These are phyloP conservation scores for Lerema accius DNA, from an alignment of 1,140 invertebrate species.

Conservation along the genomic window DNA sequence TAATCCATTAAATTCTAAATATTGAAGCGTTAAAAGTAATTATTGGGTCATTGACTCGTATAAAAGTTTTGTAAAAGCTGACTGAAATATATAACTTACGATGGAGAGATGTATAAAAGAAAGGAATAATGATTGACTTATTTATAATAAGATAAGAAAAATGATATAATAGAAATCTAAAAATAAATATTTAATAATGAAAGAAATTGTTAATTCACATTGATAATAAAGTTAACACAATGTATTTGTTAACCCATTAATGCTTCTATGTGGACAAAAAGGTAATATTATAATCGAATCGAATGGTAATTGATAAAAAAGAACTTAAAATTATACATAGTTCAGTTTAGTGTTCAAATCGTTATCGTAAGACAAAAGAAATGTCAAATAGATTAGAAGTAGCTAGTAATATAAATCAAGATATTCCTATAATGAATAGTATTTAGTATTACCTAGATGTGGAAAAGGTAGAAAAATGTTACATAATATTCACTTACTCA, in stretches of 20 bases:
- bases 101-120: conserved; percentile 27
- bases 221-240: no score
- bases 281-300: no score
- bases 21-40: conserved; percentile 42
- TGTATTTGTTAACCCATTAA: no score
- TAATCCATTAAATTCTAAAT: conserved; percentile 59
- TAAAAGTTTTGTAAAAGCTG: conserved; percentile 40
- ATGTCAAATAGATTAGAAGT: no score
- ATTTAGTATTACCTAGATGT: conserved; percentile 45
- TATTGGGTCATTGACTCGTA: conserved; percentile 4
- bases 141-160: not conserved
- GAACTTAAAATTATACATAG: no score
- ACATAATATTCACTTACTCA: not conserved
- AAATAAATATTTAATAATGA: no score
- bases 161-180: no score
- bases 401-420: conserved; percentile 34
- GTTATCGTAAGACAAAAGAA: no score
- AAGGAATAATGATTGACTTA: not conserved
- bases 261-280: no score
- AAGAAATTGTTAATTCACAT: no score
- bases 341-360: no score
- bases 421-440: conserved; percentile 48
- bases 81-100: conserved; percentile 51
- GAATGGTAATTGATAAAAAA: no score
- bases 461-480: conserved; percentile 37